These are phyloP conservation scores for Lucinisca nassula DNA, from an alignment of 2,888 invertebrate genomes.

Conservation along the genomic window DNA sequence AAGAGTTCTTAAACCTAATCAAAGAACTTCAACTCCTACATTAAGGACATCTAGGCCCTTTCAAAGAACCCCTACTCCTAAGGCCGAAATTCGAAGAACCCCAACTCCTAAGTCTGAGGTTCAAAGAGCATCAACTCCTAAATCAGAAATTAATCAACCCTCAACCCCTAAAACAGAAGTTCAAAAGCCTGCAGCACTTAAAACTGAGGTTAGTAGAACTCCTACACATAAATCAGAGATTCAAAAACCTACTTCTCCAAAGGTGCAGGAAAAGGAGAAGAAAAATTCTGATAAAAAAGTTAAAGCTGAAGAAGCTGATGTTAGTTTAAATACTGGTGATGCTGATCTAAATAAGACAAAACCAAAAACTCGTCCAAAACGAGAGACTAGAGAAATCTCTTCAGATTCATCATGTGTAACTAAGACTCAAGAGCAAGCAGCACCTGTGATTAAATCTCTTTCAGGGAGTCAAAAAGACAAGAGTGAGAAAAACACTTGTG, in stretches of 20 bases:
- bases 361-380: background rate
- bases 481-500: constrained; percentile 41
- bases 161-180: too few species aligned
- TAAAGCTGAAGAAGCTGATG: background rate
- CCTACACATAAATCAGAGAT: background rate
- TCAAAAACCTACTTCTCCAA: background rate
- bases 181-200: too few species aligned
- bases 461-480: constrained; percentile 53
- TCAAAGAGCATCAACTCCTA: background rate
- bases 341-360: background rate
- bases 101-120: too few species aligned
- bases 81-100: background rate
- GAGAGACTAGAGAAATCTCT: background rate
- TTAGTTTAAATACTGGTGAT: background rate
- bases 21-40: background rate
- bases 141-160: too few species aligned
- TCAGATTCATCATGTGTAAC: constrained; percentile 26
- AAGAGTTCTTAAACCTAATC: background rate
- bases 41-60: background rate
- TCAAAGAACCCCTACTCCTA: background rate
- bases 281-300: background rate
- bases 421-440: constrained; percentile 50
- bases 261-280: background rate
- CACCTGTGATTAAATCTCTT: constrained; percentile 56
- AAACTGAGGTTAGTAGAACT: background rate